These are phyloP conservation scores for Ranitomeya variabilis DNA, from an alignment of 2,113 vertebrate species.

Conservation along the genomic window DNA sequence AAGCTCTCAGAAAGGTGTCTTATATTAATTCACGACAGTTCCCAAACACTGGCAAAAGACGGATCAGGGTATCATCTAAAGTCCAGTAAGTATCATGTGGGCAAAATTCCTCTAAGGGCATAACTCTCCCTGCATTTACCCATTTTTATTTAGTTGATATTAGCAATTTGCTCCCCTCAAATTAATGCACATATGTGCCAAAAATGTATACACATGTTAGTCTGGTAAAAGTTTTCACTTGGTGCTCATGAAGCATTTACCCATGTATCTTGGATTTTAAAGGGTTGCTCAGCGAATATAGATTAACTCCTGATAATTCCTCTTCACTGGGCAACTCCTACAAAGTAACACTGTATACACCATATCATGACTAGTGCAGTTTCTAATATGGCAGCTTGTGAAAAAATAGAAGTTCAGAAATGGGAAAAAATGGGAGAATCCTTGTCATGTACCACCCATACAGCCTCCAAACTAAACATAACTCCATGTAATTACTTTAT, in stretches of 20 bases:
- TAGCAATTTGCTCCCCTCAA: too few species aligned
- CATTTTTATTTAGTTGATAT: background rate
- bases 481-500: too few species aligned
- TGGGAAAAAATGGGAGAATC: too few species aligned
- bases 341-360: background rate
- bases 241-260: too few species aligned
- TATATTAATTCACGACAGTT: conserved; percentile 98
- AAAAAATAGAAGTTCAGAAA: background rate
- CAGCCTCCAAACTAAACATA: background rate
- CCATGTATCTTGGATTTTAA: too few species aligned
- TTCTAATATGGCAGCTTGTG: background rate
- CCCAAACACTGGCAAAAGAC: conserved; percentile 84
- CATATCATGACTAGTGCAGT: background rate
- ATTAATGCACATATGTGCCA: too few species aligned
- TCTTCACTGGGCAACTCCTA: too few species aligned
- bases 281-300: too few species aligned
- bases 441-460: too few species aligned
- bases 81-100: conserved; percentile 84
- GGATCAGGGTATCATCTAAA: conserved; percentile 85
- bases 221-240: too few species aligned
- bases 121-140: background rate
- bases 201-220: too few species aligned
- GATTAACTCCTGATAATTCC: too few species aligned
- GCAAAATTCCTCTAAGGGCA: background rate
- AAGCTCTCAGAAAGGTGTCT: conserved; percentile 88